Evolutionary conservation across 2,113 vertebrate species (phyloP).

Genomic region (Acrocephalus kingi): DNA sequence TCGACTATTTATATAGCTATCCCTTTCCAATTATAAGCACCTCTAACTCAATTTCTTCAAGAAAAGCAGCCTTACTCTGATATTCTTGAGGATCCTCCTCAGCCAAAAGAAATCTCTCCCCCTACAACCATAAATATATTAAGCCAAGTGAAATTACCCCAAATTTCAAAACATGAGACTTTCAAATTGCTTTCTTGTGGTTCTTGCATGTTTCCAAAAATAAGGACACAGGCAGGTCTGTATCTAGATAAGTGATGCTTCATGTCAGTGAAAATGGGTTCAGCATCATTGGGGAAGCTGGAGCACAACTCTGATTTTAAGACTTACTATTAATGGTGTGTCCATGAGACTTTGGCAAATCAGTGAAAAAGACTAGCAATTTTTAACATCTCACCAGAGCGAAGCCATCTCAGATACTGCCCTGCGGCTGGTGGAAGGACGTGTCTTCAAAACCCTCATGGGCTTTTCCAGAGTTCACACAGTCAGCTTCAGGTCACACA

Average conservation of each 20-base stretch:
- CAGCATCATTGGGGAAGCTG: background rate
- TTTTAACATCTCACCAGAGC: background rate
- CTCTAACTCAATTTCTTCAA: background rate
- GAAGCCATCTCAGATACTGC: background rate
- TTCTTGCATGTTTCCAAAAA: background rate
- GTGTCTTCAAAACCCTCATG: background rate
- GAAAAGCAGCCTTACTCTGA: background rate
- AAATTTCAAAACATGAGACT: background rate
- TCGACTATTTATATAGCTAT: conserved; percentile 1
- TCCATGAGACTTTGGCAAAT: background rate
- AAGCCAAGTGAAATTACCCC: background rate
- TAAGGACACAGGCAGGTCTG: background rate
- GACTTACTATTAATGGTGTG: background rate
- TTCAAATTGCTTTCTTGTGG: background rate
- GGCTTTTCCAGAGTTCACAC: background rate
- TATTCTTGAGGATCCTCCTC: background rate
- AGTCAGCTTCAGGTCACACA: background rate
- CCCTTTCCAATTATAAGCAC: background rate
- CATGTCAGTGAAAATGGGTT: background rate
- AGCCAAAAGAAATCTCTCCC: background rate
- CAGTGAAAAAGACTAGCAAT: background rate
- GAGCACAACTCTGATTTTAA: background rate
- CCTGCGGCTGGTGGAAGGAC: background rate
- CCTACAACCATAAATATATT: background rate
- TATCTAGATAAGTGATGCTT: background rate